Base-by-base conservation (phyloP, 2,888 invertebrate species). In the Rhodophaea formosa region DNA sequence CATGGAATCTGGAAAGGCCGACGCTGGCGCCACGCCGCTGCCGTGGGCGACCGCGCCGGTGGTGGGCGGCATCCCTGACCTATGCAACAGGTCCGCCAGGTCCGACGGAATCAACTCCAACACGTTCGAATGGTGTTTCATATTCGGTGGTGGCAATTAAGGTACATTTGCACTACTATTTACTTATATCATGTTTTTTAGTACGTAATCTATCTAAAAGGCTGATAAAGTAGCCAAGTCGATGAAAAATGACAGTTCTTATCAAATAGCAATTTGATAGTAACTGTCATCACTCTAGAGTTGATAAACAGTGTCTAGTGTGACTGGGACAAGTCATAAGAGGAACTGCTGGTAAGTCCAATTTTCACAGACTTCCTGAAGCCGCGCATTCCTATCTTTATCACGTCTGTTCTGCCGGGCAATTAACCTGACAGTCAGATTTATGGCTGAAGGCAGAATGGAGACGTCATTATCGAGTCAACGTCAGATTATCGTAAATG, bases 31-130 rank as follows among this genome's bases (percentile, higher is more conserved):
- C 65, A 55, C 45, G 30, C 44, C 46, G 16, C 46, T 16, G 46
- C 52, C 14, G 66, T 68, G 63, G 66, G 70, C 65, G 67, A 8
- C 23, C 5, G 23, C 2, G 23, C 23, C 23, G 5, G 23, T 44
- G 47, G 77, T 79, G 71, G 80, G 80, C 73, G 79, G 67, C 53
- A 67, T 60, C 77, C 75, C 66, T 78, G 78, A 78, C 77, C 74
- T 69, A 72, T 61, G 59, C 62, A 59, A 70, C 68, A 67, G 65
- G 62, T 62, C 66, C 64, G 61, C 69, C 68, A 67, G 65, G 62
- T 62, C 66, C 64, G 61, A 63, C 57, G 62, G 14, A 42, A 16
- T 53, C 39, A 15, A 44, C 43, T 55, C 42, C 23, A 45, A 49
- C 44, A 56, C 49, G 12, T 47, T 49, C 44, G 15, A 43, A 53